Evolutionary conservation across 2,888 invertebrate genomes (phyloP).

Genomic region (Fabriciana adippe): DNA sequence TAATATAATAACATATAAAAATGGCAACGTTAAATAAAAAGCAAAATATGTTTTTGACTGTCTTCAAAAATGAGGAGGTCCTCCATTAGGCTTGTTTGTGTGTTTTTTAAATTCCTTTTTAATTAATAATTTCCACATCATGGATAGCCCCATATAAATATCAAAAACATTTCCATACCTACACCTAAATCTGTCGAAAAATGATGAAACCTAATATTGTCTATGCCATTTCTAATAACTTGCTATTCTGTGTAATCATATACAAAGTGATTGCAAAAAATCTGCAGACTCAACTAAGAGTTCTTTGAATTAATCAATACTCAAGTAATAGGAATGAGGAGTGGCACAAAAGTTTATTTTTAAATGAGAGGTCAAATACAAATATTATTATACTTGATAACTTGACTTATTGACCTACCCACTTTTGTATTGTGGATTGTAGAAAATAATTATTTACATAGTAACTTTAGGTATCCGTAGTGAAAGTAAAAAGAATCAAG

Average conservation of each 20-base stretch:
- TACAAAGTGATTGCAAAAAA: conserved; percentile 18
- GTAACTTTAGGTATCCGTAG: not conserved
- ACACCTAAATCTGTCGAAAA: too few relatives aligned
- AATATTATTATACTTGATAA: conserved; percentile 2
- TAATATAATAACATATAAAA: too few relatives aligned
- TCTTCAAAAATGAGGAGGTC: too few relatives aligned
- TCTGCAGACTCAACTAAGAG: conserved; percentile 2
- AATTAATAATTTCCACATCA: too few relatives aligned
- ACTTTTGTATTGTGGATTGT: conserved; percentile 1
- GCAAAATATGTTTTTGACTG: too few relatives aligned
- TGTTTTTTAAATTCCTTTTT: too few relatives aligned
- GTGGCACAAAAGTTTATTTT: conserved; percentile 5
- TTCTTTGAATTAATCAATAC: not conserved
- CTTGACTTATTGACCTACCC: conserved; percentile 11
- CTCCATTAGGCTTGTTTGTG: too few relatives aligned
- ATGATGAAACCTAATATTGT: too few relatives aligned
- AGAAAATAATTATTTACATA: not conserved
- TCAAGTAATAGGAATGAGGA: conserved; percentile 1
- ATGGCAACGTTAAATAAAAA: too few relatives aligned
- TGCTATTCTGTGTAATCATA: conserved; percentile 5
- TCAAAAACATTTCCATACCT: too few relatives aligned
- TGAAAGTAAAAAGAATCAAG: too few relatives aligned
- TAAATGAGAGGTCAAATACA: conserved; percentile 11
- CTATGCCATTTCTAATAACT: conserved; percentile 1
- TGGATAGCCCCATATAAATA: too few relatives aligned